phyloP scores from a whole-genome alignment of 2,888 invertebrate genomes.

The Dascillus cervinus region DNA sequence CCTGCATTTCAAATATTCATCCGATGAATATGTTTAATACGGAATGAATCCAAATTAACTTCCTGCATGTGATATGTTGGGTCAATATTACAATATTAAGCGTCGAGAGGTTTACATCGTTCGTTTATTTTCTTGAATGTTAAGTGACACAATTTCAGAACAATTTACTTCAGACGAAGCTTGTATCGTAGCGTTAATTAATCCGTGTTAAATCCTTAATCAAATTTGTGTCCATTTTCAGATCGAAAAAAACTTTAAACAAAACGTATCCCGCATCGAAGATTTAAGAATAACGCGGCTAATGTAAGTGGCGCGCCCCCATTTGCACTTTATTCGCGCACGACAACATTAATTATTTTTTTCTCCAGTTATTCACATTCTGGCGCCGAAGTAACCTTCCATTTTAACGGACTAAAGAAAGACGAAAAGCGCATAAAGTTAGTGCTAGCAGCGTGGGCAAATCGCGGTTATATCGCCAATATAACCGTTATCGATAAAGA shows the following conservation, averaged over 20 bases:
- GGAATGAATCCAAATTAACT: no score
- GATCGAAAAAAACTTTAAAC: conserved; percentile 5
- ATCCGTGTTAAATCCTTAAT: conserved; percentile 4
- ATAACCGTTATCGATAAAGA: conserved; percentile 57
- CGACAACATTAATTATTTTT: no score
- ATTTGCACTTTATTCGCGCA: conserved; percentile 4
- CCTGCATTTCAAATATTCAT: no score
- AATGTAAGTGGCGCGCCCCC: conserved; percentile 4
- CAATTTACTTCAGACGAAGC: no score
- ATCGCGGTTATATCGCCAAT: conserved; percentile 52
- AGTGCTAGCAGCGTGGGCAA: conserved; percentile 52
- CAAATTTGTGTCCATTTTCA: conserved; percentile 3
- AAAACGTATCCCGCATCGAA: conserved; percentile 1
- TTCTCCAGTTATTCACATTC: conserved; percentile 34
- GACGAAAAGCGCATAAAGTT: conserved; percentile 48
- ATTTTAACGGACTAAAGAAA: conserved; percentile 46
- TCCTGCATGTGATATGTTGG: no score
- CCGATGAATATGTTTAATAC: no score
- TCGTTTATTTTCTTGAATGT: no score
- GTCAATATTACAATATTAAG: no score
- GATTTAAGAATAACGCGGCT: conserved; percentile 2
- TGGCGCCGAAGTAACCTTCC: conserved; percentile 47
- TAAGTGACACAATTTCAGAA: no score
- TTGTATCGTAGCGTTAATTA: conserved; percentile 1
- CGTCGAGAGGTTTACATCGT: no score